These are phyloP conservation scores for Ormia ochracea DNA, from an alignment of 2,888 invertebrate species.

Conservation along the genomic window DNA sequence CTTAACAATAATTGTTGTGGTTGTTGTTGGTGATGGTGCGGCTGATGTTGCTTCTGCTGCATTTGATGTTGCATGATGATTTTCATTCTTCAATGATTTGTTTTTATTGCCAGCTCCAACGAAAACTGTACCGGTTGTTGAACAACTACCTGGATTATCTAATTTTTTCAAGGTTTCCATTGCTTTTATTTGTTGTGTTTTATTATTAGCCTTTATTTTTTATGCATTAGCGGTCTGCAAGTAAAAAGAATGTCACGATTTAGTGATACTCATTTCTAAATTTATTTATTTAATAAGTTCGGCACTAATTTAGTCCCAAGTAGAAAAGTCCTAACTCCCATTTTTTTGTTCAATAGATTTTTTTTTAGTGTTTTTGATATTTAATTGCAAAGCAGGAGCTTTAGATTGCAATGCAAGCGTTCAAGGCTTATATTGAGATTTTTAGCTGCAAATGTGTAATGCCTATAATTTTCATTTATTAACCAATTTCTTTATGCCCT, in stretches of 20 bases:
- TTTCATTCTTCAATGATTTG: slow-evolving; percentile 34
- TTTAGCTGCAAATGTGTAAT: too few species aligned
- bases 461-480: too few species aligned
- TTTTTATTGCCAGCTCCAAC: slow-evolving; percentile 56
- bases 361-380: too few species aligned
- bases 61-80: slow-evolving; percentile 28
- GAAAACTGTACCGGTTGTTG: slow-evolving; percentile 65
- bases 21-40: slow-evolving; percentile 20
- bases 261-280: too few species aligned
- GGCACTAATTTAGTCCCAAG: too few species aligned
- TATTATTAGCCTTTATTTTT: not conserved
- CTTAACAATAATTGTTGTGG: slow-evolving; percentile 29
- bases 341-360: too few species aligned
- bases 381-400: too few species aligned
- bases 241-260: not conserved
- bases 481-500: too few species aligned
- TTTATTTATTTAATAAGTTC: too few species aligned
- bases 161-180: slow-evolving; percentile 69
- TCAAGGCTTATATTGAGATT: too few species aligned
- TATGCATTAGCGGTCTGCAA: not conserved
- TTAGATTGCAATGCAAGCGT: too few species aligned
- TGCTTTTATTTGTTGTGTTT: not conserved
- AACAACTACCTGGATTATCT: slow-evolving; percentile 72
- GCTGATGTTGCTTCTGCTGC: slow-evolving; percentile 49
- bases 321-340: too few species aligned